Base-by-base conservation (phyloP, 1,140 invertebrate species). In the Drosophila novamexicana region DNA sequence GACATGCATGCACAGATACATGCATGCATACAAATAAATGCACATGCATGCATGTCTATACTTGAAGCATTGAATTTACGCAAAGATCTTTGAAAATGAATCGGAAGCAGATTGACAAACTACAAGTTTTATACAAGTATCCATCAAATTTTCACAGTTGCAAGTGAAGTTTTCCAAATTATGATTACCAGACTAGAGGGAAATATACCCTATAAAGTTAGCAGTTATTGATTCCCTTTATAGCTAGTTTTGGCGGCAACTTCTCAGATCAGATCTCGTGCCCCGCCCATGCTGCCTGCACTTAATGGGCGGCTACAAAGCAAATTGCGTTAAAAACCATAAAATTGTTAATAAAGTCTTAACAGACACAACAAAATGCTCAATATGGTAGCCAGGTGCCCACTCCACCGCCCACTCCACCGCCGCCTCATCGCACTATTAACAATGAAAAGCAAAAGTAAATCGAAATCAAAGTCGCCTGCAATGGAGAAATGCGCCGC, bases 381-480 rank as follows among this genome's bases (percentile, higher is more conserved):
- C 58, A 39, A 16, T 18, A 7, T 22, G 42, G 37, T 42, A n/a
- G 34, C 36, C n/a, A 9, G 39, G n/a, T 39, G 42, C 34, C 59
- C 58, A 56, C 36, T 22, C 29, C 36, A 6, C 14, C 14, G 14
- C 56, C 8, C 45, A 45, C 40, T 7, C 7, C 29, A 10, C 50
- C 40, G 7, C 7, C 29, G n/a, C 36, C 9, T 61, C 83, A 89
- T 86, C 77, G 79, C 66, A 70, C 66, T 71, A 54, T 75, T 64
- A 88, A 88, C 83, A 88, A 88, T 88, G 83, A 88, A 88, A 88
- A 88, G 83, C 83, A 89, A 88, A 88, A 88, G 83, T 88, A 89
- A 80, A 89, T 80, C 83, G 83, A 86, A 86, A 86, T 88, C 79
- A 88, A 82, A 85, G 50, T 77, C 70, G 71, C 62, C 78, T 64